Evolutionary conservation across 2,888 invertebrate genomes (phyloP), one percentile per base, ranked within the genome.

Genomic region (Dioctria rufipes): DNA sequence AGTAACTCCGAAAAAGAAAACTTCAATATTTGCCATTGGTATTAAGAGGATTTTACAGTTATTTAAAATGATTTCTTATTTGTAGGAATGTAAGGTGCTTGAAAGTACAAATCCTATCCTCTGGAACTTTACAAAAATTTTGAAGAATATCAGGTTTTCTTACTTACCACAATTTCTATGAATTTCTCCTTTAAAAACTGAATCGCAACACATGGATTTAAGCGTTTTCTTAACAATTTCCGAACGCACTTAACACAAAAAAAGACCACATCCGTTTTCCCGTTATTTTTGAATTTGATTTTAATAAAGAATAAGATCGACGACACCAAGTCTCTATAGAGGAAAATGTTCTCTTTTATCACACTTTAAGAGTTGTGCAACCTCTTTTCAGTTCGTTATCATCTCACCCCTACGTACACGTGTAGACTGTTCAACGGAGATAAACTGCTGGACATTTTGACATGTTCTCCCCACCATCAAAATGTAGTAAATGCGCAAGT

Each of bases 401-500:
- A 37, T 77, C 63, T 77, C 63, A 63, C 54, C 49, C 46, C 49
- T 77, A 49, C 77, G 77, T 81, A 58, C 81, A 81, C 81, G 81
- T 81, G 81, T 66, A 77, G 77, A 81, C 81, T 81, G 81, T 80
- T 80, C 61, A 61, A 51, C 25, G 66, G 77, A 75, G 58, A 66
- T 80, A 60, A 6, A n/a, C 11, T 73, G 80, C 58, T 81, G 51
- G 66, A 46, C 42, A 58, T 81, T 81, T 80, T 81, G 80, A 81
- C 65, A 69, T 69, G 79, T 67, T 80, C 58, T 80, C 81, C 81
- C 81, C 81, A 81, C 81, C 80, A 80, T 42, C 39, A 46, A 77
- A 61, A 61, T 73, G 43, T 3, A 8, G 1, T 2, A 39, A 67
- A 43, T 49, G 60, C 43, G 63, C 81, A 80, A 58, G 75, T 61